These are phyloP conservation scores for Pseudococcus longispinus DNA, from an alignment of 2,888 invertebrate species.

Conservation along the genomic window DNA sequence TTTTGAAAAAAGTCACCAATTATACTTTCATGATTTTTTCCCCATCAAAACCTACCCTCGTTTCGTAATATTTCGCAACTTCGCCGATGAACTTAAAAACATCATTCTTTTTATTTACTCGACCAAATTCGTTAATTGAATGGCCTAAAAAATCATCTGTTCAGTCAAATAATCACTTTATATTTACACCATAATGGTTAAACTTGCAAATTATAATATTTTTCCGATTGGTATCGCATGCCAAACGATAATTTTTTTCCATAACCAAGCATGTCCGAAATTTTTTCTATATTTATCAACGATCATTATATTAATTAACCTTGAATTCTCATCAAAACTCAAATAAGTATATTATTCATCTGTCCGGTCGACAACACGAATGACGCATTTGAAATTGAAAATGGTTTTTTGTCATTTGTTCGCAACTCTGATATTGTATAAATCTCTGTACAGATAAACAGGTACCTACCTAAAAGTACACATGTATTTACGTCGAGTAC, in stretches of 20 bases:
- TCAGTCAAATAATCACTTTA: not conserved
- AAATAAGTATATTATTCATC: not conserved
- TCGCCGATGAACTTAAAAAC: no score
- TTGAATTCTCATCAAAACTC: not conserved
- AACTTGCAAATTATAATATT: not conserved
- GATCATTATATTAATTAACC: constrained; percentile 19
- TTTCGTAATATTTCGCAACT: no score
- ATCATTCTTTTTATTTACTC: no score
- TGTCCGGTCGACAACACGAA: not conserved
- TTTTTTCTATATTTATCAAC: not conserved
- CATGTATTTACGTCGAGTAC: not conserved
- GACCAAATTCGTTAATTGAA: no score
- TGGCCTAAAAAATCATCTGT: no score
- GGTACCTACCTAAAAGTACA: not conserved
- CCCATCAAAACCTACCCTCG: no score
- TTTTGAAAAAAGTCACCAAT: no score
- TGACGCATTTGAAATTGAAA: not conserved
- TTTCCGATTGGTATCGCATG: not conserved
- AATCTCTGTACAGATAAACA: not conserved
- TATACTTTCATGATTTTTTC: no score
- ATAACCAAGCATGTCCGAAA: not conserved
- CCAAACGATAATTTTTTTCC: not conserved
- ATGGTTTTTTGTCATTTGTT: not conserved
- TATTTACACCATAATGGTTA: not conserved
- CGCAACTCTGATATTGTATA: not conserved